Evolutionary conservation across 2,888 invertebrate genomes (phyloP), one percentile per base, ranked within the genome.

Genomic region (Gari tellinella): DNA sequence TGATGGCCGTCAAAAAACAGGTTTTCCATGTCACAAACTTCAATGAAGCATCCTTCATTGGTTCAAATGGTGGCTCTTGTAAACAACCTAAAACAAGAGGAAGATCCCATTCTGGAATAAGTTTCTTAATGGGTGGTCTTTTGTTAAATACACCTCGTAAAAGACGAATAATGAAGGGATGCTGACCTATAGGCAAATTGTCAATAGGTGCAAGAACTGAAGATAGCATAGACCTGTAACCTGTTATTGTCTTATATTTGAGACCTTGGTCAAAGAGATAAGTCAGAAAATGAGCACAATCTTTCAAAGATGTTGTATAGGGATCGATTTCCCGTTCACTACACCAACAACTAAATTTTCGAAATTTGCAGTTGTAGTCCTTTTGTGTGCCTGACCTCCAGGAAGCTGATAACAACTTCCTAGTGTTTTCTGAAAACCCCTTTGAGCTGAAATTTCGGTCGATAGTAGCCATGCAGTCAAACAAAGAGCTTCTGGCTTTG

Each of bases 401-500:
- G 7, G 66, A 65, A 7, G 74, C 72, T n/a, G 49, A 17, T 5
- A 80, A 21, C 8, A 80, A 38, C 53, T 66, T 26, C 70, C 72
- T 58, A 75, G 68, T 46, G 10, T 69, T 23, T 46, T 48, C 40
- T 45, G 72, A 77, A 77, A 77, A 66, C 0, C 74, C 68, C 40
- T 53, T 64, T 43, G 62, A 21, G 53, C 58, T 49, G 57, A 72
- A 69, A 19, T 14, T 14, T 72, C 61, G 41, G 60, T 61, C 45
- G 72, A 69, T 38, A 72, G 64, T 14, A 66, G 74, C 77, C 74
- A 80, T 62, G 67, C 78, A 65, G 70, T 66, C 46, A 75, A 60
- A 12, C 58, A 62, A 21, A 76, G 51, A 10, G 23, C 14, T 25
- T 66, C 58, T 21, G 62, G 68, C 15, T 72, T 62, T 37, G 76